phyloP scores from a whole-genome alignment of 2,797 vertebrate genomes.

The Mormyrops attenuatus region DNA sequence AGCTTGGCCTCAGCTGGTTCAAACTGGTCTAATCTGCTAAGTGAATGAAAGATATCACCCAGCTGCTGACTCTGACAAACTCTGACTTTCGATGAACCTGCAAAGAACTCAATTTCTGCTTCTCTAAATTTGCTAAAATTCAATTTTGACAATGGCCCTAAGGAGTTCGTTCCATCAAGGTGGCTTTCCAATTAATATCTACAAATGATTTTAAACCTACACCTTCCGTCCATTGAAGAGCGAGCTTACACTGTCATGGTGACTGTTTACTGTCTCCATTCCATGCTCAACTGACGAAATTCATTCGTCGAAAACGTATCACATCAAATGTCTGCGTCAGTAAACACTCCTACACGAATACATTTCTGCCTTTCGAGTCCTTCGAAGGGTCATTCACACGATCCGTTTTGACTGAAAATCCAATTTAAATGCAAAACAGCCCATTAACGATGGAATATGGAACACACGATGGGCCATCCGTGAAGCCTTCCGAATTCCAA shows the following conservation, averaged over 20 bases:
- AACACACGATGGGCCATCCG: background rate
- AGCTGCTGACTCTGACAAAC: background rate
- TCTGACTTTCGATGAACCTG: background rate
- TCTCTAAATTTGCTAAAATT: constrained; percentile 40
- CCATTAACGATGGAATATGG: constrained; percentile 3
- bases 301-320: background rate
- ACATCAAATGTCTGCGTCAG: background rate
- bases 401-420: background rate
- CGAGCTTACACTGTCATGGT: background rate
- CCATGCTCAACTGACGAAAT: background rate
- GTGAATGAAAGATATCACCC: background rate
- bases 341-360: background rate
- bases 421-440: constrained; percentile 1
- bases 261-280: background rate
- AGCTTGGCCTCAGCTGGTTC: background rate
- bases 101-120: constrained; percentile 1
- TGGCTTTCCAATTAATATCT: background rate
- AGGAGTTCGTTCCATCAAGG: background rate
- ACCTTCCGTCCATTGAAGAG: background rate
- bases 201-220: background rate
- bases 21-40: background rate
- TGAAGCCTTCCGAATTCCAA: background rate
- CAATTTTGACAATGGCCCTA: constrained; percentile 14
- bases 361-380: background rate
- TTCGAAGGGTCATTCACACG: constrained; percentile 4